phyloP scores from a whole-genome alignment of 2,888 invertebrate genomes.

The Cantharis lateralis region DNA sequence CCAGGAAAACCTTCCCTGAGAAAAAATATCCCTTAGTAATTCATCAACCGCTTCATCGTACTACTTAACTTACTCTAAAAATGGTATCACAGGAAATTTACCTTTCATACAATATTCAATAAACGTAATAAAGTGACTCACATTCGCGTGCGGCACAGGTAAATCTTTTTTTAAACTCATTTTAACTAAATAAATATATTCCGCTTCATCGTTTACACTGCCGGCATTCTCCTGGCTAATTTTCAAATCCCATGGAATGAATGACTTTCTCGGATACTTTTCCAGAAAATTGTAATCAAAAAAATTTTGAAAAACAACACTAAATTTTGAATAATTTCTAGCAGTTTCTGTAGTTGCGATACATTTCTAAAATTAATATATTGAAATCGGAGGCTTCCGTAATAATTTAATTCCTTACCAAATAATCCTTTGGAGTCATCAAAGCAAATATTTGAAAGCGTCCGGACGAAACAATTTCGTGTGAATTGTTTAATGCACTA shows the following conservation, averaged over 20 bases:
- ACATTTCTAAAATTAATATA: constrained; percentile 56
- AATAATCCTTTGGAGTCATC: constrained; percentile 64
- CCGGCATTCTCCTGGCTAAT: neutral
- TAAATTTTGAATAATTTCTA: constrained; percentile 60
- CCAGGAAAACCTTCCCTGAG: constrained; percentile 73
- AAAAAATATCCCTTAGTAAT: constrained; percentile 22
- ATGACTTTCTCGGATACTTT: constrained; percentile 66
- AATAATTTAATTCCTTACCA: constrained; percentile 53
- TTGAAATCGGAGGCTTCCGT: neutral
- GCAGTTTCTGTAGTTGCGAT: constrained; percentile 62
- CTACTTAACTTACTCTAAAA: constrained; percentile 75
- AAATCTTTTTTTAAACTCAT: constrained; percentile 66
- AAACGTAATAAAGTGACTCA: constrained; percentile 72
- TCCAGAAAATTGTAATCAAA: constrained; percentile 67
- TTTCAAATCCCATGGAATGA: constrained; percentile 66
- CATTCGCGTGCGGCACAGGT: constrained; percentile 56
- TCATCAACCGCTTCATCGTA: neutral
- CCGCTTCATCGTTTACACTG: constrained; percentile 54
- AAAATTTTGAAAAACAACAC: constrained; percentile 70
- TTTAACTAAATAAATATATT: constrained; percentile 66
- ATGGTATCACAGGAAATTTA: constrained; percentile 68
- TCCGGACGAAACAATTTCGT: constrained; percentile 61
- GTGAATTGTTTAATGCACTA: constrained; percentile 64
- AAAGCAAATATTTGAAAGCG: constrained; percentile 67
- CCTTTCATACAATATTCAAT: constrained; percentile 66